Percentiles rank a stretch among this genome's conserved stretches.
Evolutionary conservation across 2,113 vertebrate genomes (phyloP).

Genomic region (Tachycineta bicolor): DNA sequence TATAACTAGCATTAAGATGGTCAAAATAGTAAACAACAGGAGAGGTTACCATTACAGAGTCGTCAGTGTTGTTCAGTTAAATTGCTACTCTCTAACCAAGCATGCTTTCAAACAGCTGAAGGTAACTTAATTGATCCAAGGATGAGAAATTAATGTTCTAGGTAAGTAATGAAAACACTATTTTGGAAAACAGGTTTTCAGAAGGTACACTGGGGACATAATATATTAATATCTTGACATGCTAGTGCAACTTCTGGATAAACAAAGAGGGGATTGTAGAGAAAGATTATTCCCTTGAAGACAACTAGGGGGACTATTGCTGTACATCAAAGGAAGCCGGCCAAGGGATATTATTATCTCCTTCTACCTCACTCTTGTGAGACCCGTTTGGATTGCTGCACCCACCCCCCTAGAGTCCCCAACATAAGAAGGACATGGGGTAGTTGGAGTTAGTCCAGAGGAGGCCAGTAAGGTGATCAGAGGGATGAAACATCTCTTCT

Average conservation of each 20-base stretch:
- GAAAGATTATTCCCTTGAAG: neutral
- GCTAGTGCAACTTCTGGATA: neutral
- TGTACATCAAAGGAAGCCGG: neutral
- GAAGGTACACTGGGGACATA: neutral
- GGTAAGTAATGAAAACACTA: neutral
- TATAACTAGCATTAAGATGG: neutral
- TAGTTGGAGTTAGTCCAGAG: neutral
- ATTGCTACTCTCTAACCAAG: neutral
- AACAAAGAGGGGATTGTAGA: neutral
- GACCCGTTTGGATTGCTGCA: neutral
- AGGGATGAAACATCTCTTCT: neutral
- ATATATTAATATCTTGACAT: neutral
- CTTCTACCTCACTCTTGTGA: neutral
- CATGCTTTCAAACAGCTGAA: neutral
- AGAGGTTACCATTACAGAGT: neutral
- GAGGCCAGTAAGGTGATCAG: neutral
- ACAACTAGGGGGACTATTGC: neutral
- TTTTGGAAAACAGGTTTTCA: neutral
- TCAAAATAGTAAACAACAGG: neutral
- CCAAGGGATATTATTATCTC: neutral
- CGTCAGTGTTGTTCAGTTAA: neutral
- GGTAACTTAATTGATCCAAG: neutral
- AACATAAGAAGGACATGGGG: neutral
- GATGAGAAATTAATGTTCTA: neutral
- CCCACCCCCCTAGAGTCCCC: neutral